Conservation (phyloP, 2,113 vertebrate genomes). For the Lophotis ruficrista region DNA sequence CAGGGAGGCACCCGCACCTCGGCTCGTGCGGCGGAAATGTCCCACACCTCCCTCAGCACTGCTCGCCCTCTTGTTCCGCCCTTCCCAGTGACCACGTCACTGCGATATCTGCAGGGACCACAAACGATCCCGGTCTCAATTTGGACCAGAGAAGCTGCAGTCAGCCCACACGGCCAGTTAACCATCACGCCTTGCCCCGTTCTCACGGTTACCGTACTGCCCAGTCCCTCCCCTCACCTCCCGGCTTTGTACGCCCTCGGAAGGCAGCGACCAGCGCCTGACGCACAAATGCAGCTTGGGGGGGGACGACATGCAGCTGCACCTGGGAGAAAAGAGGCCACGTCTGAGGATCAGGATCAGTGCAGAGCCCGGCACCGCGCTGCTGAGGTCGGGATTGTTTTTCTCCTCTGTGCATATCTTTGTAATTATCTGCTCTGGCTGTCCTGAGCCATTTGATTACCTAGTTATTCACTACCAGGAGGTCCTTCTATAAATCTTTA, state of each 20-base stretch:
- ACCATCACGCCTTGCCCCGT: neutral
- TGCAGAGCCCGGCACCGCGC: neutral
- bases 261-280: neutral
- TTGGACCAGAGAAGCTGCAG: neutral
- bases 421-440: conserved; percentile 2
- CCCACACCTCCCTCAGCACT: neutral
- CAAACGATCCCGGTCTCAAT: neutral
- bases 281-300: neutral
- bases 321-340: neutral
- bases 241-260: neutral
- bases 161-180: neutral
- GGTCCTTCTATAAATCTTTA: neutral
- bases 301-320: neutral
- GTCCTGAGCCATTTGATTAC: neutral
- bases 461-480: neutral
- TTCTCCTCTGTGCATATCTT: neutral
- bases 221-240: neutral
- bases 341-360: neutral
- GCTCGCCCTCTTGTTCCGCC: neutral
- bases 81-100: neutral
- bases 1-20: neutral
- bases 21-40: accelerated
- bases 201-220: neutral
- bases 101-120: neutral
- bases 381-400: neutral